phyloP scores from a whole-genome alignment of 2,888 invertebrate species.

The Acrocera orbiculus region DNA sequence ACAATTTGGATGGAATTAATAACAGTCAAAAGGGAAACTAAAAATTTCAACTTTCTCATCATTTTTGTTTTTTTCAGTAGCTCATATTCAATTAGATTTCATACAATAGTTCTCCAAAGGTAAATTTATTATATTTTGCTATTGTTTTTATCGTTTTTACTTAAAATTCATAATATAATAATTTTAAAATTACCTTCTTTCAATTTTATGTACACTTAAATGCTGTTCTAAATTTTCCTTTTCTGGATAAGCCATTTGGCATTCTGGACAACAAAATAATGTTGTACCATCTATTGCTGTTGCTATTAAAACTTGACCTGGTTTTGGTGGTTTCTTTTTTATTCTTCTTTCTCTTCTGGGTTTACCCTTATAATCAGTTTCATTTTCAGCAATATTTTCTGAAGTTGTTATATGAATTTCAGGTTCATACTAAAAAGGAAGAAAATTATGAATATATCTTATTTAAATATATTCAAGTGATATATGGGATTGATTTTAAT shows the following conservation, averaged over 20 bases:
- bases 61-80: too few relatives aligned
- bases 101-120: too few relatives aligned
- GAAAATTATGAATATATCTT: not conserved
- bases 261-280: slow-evolving; percentile 63
- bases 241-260: slow-evolving; percentile 65
- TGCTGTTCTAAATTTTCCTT: slow-evolving; percentile 64
- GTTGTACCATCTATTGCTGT: slow-evolving; percentile 57
- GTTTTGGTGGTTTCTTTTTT: slow-evolving; percentile 60
- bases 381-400: slow-evolving; percentile 7
- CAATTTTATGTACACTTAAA: slow-evolving; percentile 60
- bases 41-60: too few relatives aligned
- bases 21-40: too few relatives aligned
- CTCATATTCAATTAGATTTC: too few relatives aligned
- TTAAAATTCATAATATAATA: too few relatives aligned
- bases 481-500: not conserved
- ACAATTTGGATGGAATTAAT: too few relatives aligned
- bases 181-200: slow-evolving; percentile 40
- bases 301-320: slow-evolving; percentile 60
- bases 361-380: slow-evolving; percentile 15
- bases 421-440: slow-evolving; percentile 23
- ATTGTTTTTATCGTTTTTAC: too few relatives aligned
- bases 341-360: slow-evolving; percentile 47
- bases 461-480: not conserved
- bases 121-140: too few relatives aligned
- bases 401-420: slow-evolving; percentile 23